These are phyloP conservation scores for Pinctada fucata DNA, from an alignment of 2,888 invertebrate species.

Conservation along the genomic window DNA sequence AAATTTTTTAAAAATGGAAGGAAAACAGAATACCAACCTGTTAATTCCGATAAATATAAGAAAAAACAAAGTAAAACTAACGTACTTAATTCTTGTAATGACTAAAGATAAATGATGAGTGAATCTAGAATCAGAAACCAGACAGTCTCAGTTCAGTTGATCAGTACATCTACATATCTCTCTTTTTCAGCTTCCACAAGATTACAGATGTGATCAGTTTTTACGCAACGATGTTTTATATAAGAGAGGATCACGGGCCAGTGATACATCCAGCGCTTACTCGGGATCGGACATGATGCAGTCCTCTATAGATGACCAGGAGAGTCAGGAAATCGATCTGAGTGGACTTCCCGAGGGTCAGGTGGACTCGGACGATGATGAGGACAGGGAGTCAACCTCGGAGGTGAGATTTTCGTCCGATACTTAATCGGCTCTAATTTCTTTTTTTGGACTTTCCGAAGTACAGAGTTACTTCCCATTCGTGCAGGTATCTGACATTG, in stretches of 20 bases:
- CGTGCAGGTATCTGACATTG: no score
- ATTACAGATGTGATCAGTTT: constrained; percentile 55
- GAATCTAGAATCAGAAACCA: no score
- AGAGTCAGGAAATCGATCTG: constrained; percentile 82
- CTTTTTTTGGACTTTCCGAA: no score
- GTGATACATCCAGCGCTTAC: constrained; percentile 97
- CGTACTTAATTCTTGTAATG: no score
- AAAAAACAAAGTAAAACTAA: no score
- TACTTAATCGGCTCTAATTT: no score
- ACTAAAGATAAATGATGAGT: no score
- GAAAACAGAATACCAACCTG: no score
- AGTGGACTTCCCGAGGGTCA: constrained; percentile 96
- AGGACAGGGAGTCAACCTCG: constrained; percentile 76
- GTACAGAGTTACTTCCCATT: no score
- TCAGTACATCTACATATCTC: neutral
- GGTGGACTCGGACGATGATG: constrained; percentile 97
- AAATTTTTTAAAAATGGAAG: no score
- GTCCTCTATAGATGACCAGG: constrained; percentile 80
- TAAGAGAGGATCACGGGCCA: constrained; percentile 77
- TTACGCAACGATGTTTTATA: constrained; percentile 57
- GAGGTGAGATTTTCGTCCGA: constrained; percentile 33
- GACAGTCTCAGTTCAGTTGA: no score
- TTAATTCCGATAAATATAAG: no score
- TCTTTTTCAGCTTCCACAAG: constrained; percentile 51
- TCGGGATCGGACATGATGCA: constrained; percentile 91